Evolutionary conservation across 2,888 invertebrate species (phyloP), one percentile per base, ranked within the genome.

Genomic region (Leptinotarsa juncta): DNA sequence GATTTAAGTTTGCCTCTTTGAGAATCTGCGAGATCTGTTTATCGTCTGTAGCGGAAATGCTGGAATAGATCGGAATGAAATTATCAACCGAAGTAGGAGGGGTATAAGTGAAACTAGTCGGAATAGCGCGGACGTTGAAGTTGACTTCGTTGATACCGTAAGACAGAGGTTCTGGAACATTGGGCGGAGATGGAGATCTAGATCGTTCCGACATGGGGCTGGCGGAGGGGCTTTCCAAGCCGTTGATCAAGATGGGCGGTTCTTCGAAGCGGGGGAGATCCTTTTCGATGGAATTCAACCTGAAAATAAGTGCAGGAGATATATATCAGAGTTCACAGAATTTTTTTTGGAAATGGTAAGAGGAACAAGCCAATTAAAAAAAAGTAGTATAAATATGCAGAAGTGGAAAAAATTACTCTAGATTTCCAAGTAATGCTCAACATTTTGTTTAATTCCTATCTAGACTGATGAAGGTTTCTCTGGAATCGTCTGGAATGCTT

Each of bases 1-100:
- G 79, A 67, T 82, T 82, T 62, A 80, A 78, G 71, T 83, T 84
- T 12, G 85, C 86, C 80, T 87, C 87, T 81, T 87, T 87, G 62
- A 87, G 75, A 72, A 87, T 87, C 74, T 86, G 86, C 20, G 87
- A 87, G 71, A 87, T 87, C 79, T 85, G 84, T 70, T 83, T 84
- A 74, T 86, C 83, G 65, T 83, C 85, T 65, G 84, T 76, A 3
- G 80, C 71, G 12, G 82, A 80, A 62, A 81, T 77, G 75, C 78
- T 81, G 72, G 83, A 78, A 76, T 83, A 81, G 3, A 62, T n/a
- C 32, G 62, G 62, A 26, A 62, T n/a, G 79, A 80, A 81, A 73
- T 83, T 82, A 65, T 80, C 80, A 18, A 80, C 72, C 3, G 82
- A 78, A 73, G 80, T 82, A n/a, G 80, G 77, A 4, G 79, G 79